phyloP scores from a whole-genome alignment of 2,113 vertebrate genomes.

The Thalassoma bifasciatum region DNA sequence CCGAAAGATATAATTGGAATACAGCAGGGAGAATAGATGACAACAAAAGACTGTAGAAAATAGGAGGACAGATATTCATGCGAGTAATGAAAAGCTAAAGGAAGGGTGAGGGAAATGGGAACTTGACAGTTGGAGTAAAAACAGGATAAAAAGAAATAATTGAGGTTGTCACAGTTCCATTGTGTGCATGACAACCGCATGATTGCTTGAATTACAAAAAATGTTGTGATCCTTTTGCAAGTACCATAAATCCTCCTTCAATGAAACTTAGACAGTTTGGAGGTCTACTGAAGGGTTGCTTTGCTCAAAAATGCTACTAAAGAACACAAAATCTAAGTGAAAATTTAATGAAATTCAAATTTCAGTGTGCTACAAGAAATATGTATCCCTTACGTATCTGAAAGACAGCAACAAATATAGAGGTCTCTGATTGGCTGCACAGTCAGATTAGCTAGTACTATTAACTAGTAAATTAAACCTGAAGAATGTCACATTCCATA shows the following conservation, averaged over 20 bases:
- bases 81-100: not conserved
- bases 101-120: constrained; percentile 7
- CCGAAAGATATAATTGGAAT: constrained; percentile 7
- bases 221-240: not conserved
- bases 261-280: not conserved
- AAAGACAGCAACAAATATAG: no score
- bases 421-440: no score
- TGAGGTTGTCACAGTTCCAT: constrained; percentile 7
- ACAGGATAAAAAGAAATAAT: constrained; percentile 8
- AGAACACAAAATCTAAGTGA: not conserved
- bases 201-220: constrained; percentile 1
- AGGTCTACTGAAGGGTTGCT: not conserved
- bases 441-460: no score
- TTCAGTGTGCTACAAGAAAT: no score
- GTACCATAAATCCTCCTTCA: not conserved
- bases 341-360: not conserved
- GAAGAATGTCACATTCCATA: no score
- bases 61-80: constrained; percentile 10
- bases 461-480: no score
- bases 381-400: no score
- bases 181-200: constrained; percentile 6
- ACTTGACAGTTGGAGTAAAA: constrained; percentile 14
- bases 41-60: constrained; percentile 10
- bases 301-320: no score
- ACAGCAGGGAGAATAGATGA: not conserved